A percentile compares a stretch with the other conserved stretches of the same genome.
Evolutionary conservation across 1,140 invertebrate genomes (phyloP).

Genomic region (Zaprionus davidi): DNA sequence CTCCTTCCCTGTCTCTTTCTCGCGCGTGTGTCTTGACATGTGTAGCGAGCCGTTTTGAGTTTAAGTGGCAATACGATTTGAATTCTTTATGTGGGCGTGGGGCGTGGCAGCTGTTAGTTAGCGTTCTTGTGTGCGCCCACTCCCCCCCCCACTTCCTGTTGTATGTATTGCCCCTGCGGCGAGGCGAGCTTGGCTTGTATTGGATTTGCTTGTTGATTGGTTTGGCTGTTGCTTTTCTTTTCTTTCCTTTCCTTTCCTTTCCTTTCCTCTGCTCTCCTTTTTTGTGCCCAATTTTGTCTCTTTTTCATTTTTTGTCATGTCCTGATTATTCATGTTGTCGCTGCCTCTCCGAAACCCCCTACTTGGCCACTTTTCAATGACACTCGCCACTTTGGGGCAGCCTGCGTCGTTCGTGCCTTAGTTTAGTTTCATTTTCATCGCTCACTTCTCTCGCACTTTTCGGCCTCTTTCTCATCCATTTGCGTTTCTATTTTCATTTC

Average conservation of each 20-base stretch:
- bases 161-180: background rate
- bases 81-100: constrained; percentile 67
- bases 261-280: constrained; percentile 45
- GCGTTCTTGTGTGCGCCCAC: constrained; percentile 28
- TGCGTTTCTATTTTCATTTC: constrained; percentile 36
- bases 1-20: background rate
- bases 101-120: constrained; percentile 58
- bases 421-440: constrained; percentile 32
- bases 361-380: constrained; percentile 39
- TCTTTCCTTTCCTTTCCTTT: constrained; percentile 12
- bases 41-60: constrained; percentile 75
- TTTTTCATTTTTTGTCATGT: constrained; percentile 7
- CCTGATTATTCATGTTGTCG: constrained; percentile 46
- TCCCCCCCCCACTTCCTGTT: background rate
- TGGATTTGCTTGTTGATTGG: constrained; percentile 79
- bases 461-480: background rate
- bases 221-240: constrained; percentile 51
- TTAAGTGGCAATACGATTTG: constrained; percentile 80
- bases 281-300: constrained; percentile 37
- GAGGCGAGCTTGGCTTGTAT: constrained; percentile 58
- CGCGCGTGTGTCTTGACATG: constrained; percentile 38
- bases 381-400: constrained; percentile 45
- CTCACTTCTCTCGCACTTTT: background rate
- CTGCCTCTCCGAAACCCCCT: background rate
- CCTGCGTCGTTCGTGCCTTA: constrained; percentile 46